Evolutionary conservation across 1,140 invertebrate species (phyloP).

Genomic region (Parasteatoda tepidariorum): DNA sequence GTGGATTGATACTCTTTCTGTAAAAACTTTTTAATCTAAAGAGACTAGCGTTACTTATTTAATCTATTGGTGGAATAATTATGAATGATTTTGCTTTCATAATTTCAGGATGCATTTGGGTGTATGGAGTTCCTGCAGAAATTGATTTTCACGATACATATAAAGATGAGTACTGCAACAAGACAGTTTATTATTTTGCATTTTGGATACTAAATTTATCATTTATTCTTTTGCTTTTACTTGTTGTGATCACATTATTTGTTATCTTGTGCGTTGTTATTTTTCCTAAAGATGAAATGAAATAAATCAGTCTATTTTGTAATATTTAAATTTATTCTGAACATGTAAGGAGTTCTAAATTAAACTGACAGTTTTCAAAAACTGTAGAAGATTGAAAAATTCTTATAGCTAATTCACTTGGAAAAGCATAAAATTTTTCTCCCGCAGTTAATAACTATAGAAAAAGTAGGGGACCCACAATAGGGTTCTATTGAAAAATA

Average conservation of each 20-base stretch:
- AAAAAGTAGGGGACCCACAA: too few relatives aligned
- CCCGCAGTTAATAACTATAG: too few relatives aligned
- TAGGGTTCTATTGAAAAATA: too few relatives aligned
- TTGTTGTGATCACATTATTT: background rate
- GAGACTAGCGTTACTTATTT: background rate
- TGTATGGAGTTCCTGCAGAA: conserved; percentile 79
- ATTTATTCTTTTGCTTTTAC: conserved; percentile 73
- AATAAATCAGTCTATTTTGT: background rate
- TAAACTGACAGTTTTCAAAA: too few relatives aligned
- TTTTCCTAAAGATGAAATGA: background rate
- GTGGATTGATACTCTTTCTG: background rate
- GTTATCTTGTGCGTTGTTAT: conserved; percentile 8
- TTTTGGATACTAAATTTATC: conserved; percentile 76
- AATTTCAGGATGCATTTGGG: conserved; percentile 76
- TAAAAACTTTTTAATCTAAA: background rate
- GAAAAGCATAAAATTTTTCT: too few relatives aligned
- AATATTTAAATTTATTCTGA: background rate
- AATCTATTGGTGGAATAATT: background rate
- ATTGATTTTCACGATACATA: conserved; percentile 75
- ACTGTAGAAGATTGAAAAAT: too few relatives aligned
- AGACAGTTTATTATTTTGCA: conserved; percentile 81
- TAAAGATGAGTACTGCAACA: conserved; percentile 77
- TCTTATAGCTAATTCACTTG: too few relatives aligned
- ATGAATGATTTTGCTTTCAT: background rate
- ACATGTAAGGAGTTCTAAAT: too few relatives aligned